Evolutionary conservation across 2,797 vertebrate species (phyloP).

Genomic region (Acridotheres tristis): DNA sequence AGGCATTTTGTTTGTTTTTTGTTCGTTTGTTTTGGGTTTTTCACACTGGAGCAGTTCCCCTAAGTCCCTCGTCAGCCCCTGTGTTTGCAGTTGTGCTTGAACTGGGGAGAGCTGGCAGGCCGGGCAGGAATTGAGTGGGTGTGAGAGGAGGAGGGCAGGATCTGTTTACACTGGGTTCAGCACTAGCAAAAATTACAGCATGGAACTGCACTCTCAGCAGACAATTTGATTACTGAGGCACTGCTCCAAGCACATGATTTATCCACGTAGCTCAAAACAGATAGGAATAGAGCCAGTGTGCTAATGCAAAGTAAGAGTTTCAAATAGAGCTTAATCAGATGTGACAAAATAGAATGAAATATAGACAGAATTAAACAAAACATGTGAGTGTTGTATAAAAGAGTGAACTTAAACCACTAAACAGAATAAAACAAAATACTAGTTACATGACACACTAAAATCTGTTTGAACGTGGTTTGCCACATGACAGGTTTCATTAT

Average conservation of each 20-base stretch:
- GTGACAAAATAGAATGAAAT: conserved; percentile 50
- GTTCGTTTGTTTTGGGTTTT: not conserved
- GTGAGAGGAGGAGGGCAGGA: conserved; percentile 23
- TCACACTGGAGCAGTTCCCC: not conserved
- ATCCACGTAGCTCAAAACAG: conserved; percentile 37
- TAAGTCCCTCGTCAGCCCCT: not conserved
- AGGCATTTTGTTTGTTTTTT: not conserved
- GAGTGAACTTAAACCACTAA: not conserved
- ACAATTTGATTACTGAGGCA: conserved; percentile 55
- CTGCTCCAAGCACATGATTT: conserved; percentile 54
- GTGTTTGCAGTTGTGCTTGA: not conserved
- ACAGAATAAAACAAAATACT: conserved; percentile 14
- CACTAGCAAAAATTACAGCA: conserved; percentile 41
- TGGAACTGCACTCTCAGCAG: conserved; percentile 60
- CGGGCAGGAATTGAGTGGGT: not conserved
- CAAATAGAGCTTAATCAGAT: conserved; percentile 46
- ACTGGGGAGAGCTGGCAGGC: not conserved
- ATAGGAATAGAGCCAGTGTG: conserved; percentile 26
- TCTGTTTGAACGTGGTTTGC: conserved; percentile 6
- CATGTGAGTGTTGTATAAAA: not conserved
- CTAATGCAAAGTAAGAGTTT: conserved; percentile 34
- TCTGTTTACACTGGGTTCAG: conserved; percentile 47
- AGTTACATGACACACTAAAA: not conserved
- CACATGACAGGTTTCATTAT: conserved; percentile 49
- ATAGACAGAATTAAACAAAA: conserved; percentile 39